Base-by-base conservation (phyloP, 2,888 invertebrate genomes). In the Miltochrista miniata region DNA sequence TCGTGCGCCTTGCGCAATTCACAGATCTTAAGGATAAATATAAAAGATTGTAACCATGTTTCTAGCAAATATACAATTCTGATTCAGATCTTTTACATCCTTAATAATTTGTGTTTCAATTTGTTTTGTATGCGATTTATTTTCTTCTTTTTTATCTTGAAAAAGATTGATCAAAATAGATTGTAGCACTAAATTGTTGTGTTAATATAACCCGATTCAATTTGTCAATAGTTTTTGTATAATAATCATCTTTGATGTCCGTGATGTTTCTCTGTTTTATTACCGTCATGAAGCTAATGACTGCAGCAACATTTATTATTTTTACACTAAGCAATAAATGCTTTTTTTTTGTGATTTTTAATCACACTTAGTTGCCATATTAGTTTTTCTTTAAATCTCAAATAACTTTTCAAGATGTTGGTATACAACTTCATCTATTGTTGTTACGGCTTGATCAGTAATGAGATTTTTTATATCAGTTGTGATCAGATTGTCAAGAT, bases 191-290 rank as follows among this genome's bases (percentile, higher is more conserved):
- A 44, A 29, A 18, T 53, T 61, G 68, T 68, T 51, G 69, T 75
- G 76, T 74, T 70, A 73, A 74, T 81, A 81, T 81, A 81, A 79
- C 72, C 71, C 67, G 64, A 76, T 79, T 82, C 77, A 83, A 85
- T 88, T 87, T 84, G 78, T 89, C 83, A 81, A 70, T 65, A 70
- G 72, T 87, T 87, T 52, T 88, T 87, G 79, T 75, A 64, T 60
- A 60, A 59, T 76, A 72, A 67, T 79, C 76, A 72, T 76, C 64
- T 74, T 61, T 64, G 67, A 68, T 64, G 64, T 64, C 64, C 64
- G 63, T 65, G 54, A 54, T 64, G 65, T 75, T 79, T 75, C 69
- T 81, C 66, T 76, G 70, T 79, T 83, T 81, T 83, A 80, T 77
- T 76, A 68, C 70, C 59, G 56, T 64, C 62, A 62, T 67, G 64